Evolutionary conservation across 2,113 vertebrate genomes (phyloP).

Genomic region (Gavia stellata): DNA sequence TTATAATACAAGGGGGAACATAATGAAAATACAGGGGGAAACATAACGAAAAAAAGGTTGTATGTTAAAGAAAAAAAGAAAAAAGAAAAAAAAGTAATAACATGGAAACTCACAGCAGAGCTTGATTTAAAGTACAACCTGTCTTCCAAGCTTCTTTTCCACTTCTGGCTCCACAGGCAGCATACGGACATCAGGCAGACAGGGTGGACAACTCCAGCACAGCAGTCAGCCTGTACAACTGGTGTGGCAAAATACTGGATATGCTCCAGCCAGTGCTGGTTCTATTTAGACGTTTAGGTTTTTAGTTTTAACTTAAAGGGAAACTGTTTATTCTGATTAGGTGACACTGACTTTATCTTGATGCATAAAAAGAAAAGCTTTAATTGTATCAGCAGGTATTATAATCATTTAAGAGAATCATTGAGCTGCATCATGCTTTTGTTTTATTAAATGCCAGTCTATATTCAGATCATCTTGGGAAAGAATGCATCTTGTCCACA

Average conservation of each 20-base stretch:
- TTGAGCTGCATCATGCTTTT: neutral
- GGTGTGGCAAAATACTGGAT: fast-evolving
- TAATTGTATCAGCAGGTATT: neutral
- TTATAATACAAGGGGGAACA: neutral
- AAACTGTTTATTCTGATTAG: neutral
- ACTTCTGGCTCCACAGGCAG: neutral
- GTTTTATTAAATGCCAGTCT: neutral
- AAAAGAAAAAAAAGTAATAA: neutral
- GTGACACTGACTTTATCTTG: neutral
- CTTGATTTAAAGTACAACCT: neutral
- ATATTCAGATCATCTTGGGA: neutral
- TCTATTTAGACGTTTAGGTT: neutral
- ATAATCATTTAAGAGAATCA: neutral
- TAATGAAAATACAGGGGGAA: neutral
- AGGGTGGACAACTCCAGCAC: neutral
- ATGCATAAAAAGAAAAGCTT: neutral
- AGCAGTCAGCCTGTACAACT: neutral
- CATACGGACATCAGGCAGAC: too few relatives aligned
- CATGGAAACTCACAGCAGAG: fast-evolving
- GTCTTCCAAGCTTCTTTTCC: neutral
- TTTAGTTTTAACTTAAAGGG: neutral
- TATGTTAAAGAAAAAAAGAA: neutral
- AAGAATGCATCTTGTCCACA: neutral
- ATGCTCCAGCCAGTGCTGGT: neutral
- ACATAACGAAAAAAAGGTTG: neutral